Conservation (phyloP, 2,113 vertebrate species). For the Scalopus aquaticus region DNA sequence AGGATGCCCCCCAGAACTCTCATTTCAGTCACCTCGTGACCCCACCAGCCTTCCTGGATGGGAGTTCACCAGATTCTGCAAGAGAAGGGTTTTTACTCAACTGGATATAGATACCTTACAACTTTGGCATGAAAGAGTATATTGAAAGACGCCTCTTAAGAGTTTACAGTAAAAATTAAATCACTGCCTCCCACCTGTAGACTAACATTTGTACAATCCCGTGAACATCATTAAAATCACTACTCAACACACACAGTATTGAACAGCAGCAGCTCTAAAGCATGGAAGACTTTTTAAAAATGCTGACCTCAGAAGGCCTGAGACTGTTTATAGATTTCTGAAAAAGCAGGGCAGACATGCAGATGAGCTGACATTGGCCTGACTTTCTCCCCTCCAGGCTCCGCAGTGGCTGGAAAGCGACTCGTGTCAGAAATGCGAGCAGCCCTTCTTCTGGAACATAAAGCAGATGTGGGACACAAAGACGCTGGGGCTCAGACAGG, state of each 20-base stretch:
- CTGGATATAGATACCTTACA: not conserved
- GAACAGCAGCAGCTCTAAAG: not conserved
- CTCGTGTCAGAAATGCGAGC: conserved; percentile 98
- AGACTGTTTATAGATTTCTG: not conserved
- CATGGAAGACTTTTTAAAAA: not conserved
- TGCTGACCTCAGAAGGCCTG: not conserved
- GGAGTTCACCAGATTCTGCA: not conserved
- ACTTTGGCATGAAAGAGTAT: not conserved
- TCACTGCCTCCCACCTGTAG: not conserved
- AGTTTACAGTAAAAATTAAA: not conserved
- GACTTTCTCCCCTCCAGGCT: conserved; percentile 85
- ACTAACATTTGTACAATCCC: not conserved
- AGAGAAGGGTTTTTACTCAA: not conserved
- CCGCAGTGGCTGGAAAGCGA: conserved; percentile 98
- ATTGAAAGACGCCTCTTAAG: not conserved
- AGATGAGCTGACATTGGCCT: not conserved
- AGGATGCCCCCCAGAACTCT: not conserved
- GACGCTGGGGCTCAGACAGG: conserved; percentile 95
- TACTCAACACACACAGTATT: not conserved
- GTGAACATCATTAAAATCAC: not conserved
- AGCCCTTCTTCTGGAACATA: conserved; percentile 99
- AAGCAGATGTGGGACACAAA: conserved; percentile 99
- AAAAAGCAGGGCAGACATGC: fast-evolving
- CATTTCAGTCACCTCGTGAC: too few species aligned
- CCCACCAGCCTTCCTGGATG: not conserved